These are phyloP conservation scores for Beroe ovata DNA, from an alignment of 37 sponge, comb jelly and placozoan genomes.

Conservation along the genomic window DNA sequence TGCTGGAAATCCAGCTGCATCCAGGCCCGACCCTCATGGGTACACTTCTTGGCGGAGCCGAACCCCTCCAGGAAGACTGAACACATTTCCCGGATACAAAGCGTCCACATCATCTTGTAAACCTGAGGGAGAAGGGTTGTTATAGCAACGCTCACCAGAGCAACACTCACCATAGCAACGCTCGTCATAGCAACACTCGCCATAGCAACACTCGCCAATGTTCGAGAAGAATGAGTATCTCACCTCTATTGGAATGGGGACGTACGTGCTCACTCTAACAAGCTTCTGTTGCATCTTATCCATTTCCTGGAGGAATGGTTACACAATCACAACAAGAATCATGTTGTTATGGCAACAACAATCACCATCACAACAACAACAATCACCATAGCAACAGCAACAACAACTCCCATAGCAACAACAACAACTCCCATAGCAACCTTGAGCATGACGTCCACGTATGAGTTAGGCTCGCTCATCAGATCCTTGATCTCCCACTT, in stretches of 20 bases:
- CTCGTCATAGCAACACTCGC: too few species aligned
- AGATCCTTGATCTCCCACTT: conserved; percentile 93
- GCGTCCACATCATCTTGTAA: conserved; percentile 47
- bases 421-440: too few species aligned
- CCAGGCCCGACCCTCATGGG: conserved; percentile 79
- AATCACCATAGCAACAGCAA: too few species aligned
- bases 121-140: conserved; percentile 1
- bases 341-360: too few species aligned
- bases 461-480: conserved; percentile 85
- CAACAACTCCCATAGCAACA: too few species aligned
- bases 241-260: conserved; percentile 53
- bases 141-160: too few species aligned
- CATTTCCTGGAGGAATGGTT: conserved; percentile 30
- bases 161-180: too few species aligned
- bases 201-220: background rate
- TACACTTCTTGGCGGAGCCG: conserved; percentile 58
- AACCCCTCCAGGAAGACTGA: conserved; percentile 42
- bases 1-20: conserved; percentile 97
- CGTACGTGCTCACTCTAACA: conserved; percentile 7
- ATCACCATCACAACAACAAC: too few species aligned
- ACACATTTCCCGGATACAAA: conserved; percentile 36
- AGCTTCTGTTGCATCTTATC: conserved; percentile 36
- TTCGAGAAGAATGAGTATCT: background rate
- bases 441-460: conserved; percentile 74
- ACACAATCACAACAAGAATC: too few species aligned